Conservation (phyloP, 2,113 vertebrate genomes). For the Cyphomyrus plagiostoma region DNA sequence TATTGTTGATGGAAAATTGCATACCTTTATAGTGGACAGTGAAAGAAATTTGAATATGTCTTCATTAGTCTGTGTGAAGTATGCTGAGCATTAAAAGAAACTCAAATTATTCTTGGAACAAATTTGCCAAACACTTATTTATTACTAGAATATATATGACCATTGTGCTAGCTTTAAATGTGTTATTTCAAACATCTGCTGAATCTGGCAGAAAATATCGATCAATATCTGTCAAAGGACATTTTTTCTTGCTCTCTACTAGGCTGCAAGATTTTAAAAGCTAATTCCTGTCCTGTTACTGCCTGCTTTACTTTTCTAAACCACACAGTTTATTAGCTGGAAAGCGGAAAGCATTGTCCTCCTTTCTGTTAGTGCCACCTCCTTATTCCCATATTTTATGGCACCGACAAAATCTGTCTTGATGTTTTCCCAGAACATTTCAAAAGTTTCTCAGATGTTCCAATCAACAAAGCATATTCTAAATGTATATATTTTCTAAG, state of each 20-base stretch:
- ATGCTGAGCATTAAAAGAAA: constrained; percentile 11
- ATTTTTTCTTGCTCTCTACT: background rate
- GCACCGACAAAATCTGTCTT: background rate
- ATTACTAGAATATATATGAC: background rate
- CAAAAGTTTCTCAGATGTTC: background rate
- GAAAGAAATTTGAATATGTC: background rate
- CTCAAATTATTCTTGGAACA: background rate
- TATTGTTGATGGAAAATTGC: background rate
- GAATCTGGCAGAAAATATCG: background rate
- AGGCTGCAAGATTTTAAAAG: background rate
- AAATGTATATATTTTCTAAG: background rate
- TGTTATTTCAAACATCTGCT: background rate
- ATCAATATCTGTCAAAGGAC: background rate
- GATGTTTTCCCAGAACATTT: background rate
- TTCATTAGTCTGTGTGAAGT: background rate
- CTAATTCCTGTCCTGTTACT: background rate
- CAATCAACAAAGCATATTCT: background rate
- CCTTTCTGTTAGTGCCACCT: background rate
- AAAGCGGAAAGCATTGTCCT: background rate
- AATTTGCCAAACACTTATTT: background rate
- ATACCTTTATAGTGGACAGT: background rate
- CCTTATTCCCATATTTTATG: background rate
- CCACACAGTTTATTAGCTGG: background rate
- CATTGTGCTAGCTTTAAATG: background rate
- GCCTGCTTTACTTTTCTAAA: background rate